Percentiles rank a stretch among this genome's conserved stretches.
phyloP scores from a whole-genome alignment of 1,140 invertebrate genomes.

The Spodoptera litura region DNA sequence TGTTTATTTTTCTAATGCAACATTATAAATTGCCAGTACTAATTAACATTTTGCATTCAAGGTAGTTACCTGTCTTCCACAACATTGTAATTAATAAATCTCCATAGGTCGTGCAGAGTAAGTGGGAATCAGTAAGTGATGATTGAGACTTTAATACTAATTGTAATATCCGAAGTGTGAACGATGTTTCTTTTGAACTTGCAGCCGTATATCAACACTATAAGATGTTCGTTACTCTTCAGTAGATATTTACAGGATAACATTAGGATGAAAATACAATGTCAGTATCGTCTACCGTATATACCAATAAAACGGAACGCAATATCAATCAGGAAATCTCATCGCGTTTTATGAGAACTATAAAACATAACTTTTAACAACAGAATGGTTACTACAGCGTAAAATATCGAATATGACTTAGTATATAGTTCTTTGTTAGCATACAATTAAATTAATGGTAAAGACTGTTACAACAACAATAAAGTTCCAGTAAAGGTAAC shows the following conservation, averaged over 20 bases:
- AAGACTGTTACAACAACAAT: neutral
- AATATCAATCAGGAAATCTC: conserved; percentile 70
- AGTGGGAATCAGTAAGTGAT: neutral
- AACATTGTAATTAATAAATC: conserved; percentile 14
- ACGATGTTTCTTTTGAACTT: conserved; percentile 17
- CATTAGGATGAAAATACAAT: conserved; percentile 53
- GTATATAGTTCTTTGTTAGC: neutral
- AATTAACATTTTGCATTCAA: conserved; percentile 33
- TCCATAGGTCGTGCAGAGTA: neutral
- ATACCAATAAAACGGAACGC: conserved; percentile 66
- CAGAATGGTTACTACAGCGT: neutral
- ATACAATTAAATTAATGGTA: neutral
- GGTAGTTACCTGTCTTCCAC: neutral
- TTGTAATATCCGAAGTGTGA: conserved; percentile 24
- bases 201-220: conserved; percentile 33
- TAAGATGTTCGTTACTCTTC: conserved; percentile 30
- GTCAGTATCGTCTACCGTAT: conserved; percentile 55
- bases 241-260: conserved; percentile 33
- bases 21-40: conserved; percentile 20
- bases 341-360: conserved; percentile 63
- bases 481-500: neutral
- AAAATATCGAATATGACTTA: conserved; percentile 21
- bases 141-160: conserved; percentile 14
- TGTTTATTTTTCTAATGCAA: conserved; percentile 48
- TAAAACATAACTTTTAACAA: conserved; percentile 59